Evolutionary conservation across 2,113 vertebrate genomes (phyloP).

Genomic region (Anolis carolinensis): DNA sequence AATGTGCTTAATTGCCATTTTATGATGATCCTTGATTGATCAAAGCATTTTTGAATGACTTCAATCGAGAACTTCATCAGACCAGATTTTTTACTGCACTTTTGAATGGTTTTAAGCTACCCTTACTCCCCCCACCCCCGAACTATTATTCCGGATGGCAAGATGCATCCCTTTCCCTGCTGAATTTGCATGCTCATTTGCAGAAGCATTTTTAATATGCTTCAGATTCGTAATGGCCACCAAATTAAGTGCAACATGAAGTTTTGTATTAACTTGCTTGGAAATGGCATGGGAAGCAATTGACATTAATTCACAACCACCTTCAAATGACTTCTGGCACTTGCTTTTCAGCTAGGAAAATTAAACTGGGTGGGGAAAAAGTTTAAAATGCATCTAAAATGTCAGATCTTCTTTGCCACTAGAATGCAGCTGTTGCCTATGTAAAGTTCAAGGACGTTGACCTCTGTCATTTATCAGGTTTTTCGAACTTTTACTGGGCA

Average conservation of each 20-base stretch:
- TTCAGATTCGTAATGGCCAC: neutral
- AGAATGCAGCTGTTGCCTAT: neutral
- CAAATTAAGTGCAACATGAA: neutral
- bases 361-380: neutral
- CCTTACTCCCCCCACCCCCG: neutral
- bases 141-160: neutral
- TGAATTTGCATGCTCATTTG: neutral
- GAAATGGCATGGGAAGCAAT: neutral
- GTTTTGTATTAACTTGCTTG: neutral
- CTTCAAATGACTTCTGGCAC: neutral
- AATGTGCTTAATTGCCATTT: neutral
- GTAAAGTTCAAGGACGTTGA: neutral
- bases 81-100: neutral
- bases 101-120: neutral
- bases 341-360: neutral
- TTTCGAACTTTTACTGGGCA: neutral
- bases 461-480: neutral
- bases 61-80: neutral
- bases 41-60: neutral
- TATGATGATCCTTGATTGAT: neutral
- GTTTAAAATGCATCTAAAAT: slow-evolving; percentile 2
- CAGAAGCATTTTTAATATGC: neutral
- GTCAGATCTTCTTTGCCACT: neutral
- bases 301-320: neutral
- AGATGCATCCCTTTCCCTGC: neutral